phyloP scores from a whole-genome alignment of 2,797 vertebrate species.

The Smutsia temminckii region DNA sequence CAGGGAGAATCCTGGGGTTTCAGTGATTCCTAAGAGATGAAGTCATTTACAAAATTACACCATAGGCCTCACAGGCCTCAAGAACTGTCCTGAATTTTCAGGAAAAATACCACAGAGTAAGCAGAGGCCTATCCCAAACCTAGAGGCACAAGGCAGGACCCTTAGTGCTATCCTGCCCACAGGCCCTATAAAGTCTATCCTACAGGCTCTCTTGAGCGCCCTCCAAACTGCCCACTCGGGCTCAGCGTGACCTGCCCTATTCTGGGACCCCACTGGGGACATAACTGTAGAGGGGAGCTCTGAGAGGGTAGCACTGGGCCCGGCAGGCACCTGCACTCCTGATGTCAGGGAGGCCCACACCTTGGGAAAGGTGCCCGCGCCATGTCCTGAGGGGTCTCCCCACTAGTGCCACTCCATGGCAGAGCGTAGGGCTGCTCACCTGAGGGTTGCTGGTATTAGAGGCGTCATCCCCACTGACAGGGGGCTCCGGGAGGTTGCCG shows the following conservation, averaged over 20 bases:
- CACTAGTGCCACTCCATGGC: not conserved
- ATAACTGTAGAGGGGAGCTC: not conserved
- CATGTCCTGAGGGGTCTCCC: not conserved
- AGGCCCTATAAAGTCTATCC: not conserved
- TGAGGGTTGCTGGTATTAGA: slow-evolving; percentile 98
- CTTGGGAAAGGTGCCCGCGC: not conserved
- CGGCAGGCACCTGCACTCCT: accelerated
- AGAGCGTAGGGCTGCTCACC: slow-evolving; percentile 81
- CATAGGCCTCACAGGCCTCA: not conserved
- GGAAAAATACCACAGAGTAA: not conserved
- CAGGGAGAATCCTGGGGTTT: not conserved
- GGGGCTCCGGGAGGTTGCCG: slow-evolving; percentile 90
- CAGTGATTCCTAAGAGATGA: not conserved
- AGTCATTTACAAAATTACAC: not conserved
- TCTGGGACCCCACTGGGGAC: not conserved
- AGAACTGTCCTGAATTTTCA: not conserved
- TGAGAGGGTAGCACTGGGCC: not conserved
- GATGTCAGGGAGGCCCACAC: not conserved
- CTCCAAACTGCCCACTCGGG: not conserved
- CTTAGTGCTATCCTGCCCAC: not conserved
- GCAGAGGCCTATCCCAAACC: not conserved
- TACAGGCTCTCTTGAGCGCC: not conserved
- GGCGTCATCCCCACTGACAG: slow-evolving; percentile 85
- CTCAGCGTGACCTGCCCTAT: not conserved
- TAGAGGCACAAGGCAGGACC: not conserved